phyloP scores from a whole-genome alignment of 1,140 invertebrate genomes.

The Pseudachorutes palmiensis region DNA sequence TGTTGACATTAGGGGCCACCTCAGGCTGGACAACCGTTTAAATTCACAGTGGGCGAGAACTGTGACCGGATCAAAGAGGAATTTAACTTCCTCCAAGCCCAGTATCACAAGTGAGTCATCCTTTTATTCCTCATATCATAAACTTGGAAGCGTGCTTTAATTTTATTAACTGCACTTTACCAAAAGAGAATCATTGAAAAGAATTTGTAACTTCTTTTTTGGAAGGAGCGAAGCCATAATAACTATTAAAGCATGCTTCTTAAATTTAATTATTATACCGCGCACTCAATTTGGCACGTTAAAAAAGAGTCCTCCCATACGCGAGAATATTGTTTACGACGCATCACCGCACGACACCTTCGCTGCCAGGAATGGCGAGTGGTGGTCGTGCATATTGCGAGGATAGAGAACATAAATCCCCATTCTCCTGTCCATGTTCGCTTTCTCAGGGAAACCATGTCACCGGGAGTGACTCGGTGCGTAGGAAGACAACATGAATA shows the following conservation, averaged over 20 bases:
- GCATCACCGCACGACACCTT: not conserved
- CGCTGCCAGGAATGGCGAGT: no score
- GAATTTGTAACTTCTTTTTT: not conserved
- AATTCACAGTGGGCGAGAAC: slow-evolving; percentile 92
- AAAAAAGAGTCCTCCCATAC: not conserved
- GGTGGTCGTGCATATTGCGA: no score
- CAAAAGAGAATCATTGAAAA: not conserved
- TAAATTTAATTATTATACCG: not conserved
- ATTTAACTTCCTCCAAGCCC: slow-evolving; percentile 95
- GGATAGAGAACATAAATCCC: not conserved
- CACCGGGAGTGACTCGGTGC: not conserved
- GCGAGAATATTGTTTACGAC: not conserved
- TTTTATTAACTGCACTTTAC: slow-evolving; percentile 1
- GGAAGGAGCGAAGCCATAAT: not conserved
- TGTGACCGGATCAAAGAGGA: slow-evolving; percentile 98
- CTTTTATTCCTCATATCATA: slow-evolving; percentile 5
- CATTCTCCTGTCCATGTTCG: not conserved
- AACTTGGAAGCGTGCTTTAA: slow-evolving; percentile 10
- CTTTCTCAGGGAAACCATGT: no score
- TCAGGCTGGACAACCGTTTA: slow-evolving; percentile 76
- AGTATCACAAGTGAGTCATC: slow-evolving; percentile 93
- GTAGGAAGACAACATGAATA: not conserved
- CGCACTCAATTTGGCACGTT: slow-evolving; percentile 12
- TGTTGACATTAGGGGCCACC: slow-evolving; percentile 58
- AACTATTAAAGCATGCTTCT: slow-evolving; percentile 8